Evolutionary conservation across 2,888 invertebrate genomes (phyloP).

Genomic region (Morpho deidamia): DNA sequence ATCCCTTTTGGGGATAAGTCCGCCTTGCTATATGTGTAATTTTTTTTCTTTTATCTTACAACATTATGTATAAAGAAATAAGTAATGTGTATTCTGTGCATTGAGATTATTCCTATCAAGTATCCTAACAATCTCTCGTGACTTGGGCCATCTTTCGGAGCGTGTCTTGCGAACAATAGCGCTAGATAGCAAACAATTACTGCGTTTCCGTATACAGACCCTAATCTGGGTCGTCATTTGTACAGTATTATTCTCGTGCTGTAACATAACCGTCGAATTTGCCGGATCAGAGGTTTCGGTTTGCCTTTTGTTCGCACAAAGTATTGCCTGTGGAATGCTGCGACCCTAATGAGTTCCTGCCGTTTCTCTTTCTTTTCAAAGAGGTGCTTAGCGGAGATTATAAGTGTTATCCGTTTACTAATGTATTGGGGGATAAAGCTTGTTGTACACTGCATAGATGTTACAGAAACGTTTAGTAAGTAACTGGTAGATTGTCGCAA

Average conservation of each 20-base stretch:
- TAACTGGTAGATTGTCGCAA: too few species aligned
- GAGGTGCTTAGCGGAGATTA: slow-evolving; percentile 13
- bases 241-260: slow-evolving; percentile 32
- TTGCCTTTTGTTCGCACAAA: slow-evolving; percentile 33
- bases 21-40: too few species aligned
- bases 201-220: slow-evolving; percentile 40
- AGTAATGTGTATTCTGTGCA: too few species aligned
- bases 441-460: background rate
- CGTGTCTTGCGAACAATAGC: slow-evolving; percentile 43
- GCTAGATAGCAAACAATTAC: slow-evolving; percentile 55
- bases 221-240: slow-evolving; percentile 42
- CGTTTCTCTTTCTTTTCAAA: slow-evolving; percentile 17
- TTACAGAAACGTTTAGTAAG: too few species aligned
- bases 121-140: background rate
- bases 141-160: slow-evolving; percentile 6
- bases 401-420: slow-evolving; percentile 9
- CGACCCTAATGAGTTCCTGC: slow-evolving; percentile 26
- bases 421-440: slow-evolving; percentile 10
- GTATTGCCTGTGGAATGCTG: slow-evolving; percentile 19
- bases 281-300: slow-evolving; percentile 30
- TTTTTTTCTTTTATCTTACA: too few species aligned
- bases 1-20: too few species aligned
- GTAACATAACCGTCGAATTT: slow-evolving; percentile 41
- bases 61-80: too few species aligned
- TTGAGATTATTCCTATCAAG: background rate